A percentile compares a stretch with the other conserved stretches of the same genome.
Conservation (phyloP, 2,113 vertebrate species). For the Clarias macrocephalus region DNA sequence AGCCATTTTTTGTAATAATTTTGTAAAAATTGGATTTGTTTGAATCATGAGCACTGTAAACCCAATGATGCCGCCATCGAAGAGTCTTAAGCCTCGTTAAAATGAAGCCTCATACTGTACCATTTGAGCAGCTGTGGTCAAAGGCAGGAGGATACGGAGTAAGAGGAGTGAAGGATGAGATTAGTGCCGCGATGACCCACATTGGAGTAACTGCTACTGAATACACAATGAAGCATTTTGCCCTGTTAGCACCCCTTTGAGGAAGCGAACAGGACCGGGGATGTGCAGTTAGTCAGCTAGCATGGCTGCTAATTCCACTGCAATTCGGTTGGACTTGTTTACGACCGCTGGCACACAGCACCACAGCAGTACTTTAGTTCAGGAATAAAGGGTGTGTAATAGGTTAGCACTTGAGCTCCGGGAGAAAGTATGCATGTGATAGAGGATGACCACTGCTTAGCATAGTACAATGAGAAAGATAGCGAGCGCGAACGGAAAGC, state of each 20-base stretch:
- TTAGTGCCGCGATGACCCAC: slow-evolving; percentile 64
- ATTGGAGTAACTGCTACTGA: slow-evolving; percentile 63
- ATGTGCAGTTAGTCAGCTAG: slow-evolving; percentile 58
- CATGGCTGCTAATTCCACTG: slow-evolving; percentile 61
- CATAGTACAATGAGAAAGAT: slow-evolving; percentile 64
- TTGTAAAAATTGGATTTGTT: no score
- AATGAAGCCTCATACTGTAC: background rate
- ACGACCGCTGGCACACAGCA: slow-evolving; percentile 69
- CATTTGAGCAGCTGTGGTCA: background rate
- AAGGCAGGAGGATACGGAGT: background rate
- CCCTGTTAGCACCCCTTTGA: slow-evolving; percentile 67
- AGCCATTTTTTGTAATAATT: no score
- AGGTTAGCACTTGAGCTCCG: slow-evolving; percentile 1
- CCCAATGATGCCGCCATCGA: background rate
- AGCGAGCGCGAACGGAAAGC: slow-evolving; percentile 29
- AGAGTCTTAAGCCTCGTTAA: background rate
- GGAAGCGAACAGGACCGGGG: slow-evolving; percentile 55
- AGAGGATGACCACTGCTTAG: slow-evolving; percentile 61
- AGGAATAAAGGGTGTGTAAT: background rate
- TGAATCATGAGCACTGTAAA: background rate
- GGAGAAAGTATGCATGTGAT: slow-evolving; percentile 43
- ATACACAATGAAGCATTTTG: slow-evolving; percentile 64
- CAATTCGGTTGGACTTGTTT: slow-evolving; percentile 73
- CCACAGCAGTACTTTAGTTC: slow-evolving; percentile 55
- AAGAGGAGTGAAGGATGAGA: slow-evolving; percentile 29